These are phyloP conservation scores for Pipistrellus kuhlii DNA, from an alignment of 2,797 vertebrate species.

Conservation along the genomic window DNA sequence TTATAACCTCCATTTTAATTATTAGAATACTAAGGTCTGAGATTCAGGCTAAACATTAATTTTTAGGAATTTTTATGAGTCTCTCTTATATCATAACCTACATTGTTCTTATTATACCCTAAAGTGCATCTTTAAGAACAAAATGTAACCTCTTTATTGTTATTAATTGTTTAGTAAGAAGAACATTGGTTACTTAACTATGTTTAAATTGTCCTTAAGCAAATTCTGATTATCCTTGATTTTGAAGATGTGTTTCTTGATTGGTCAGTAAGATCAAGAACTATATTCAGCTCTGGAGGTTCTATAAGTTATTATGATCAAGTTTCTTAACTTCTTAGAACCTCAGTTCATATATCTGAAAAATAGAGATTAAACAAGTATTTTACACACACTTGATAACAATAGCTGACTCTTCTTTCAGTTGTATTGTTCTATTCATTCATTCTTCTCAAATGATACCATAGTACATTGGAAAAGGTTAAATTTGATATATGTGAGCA, in stretches of 20 bases:
- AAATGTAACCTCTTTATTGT: neutral
- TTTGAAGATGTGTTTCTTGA: neutral
- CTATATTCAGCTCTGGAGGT: neutral
- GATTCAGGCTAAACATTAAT: neutral
- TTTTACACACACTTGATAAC: neutral
- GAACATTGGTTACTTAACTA: neutral
- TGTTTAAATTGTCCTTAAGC: neutral
- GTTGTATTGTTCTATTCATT: neutral
- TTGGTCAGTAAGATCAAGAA: neutral
- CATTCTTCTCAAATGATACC: neutral
- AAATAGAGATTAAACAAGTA: neutral
- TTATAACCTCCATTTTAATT: neutral
- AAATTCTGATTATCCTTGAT: neutral
- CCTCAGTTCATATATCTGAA: neutral
- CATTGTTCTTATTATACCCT: neutral
- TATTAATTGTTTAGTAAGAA: neutral
- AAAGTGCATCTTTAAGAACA: neutral
- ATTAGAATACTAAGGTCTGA: neutral
- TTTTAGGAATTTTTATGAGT: neutral
- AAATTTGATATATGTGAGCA: neutral
- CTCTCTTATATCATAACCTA: neutral
- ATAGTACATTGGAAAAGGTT: neutral
- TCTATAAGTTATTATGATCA: neutral
- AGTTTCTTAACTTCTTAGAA: neutral
- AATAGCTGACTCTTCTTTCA: neutral